Evolutionary conservation across 2,888 invertebrate species (phyloP).

Genomic region (Amphipyra berbera): DNA sequence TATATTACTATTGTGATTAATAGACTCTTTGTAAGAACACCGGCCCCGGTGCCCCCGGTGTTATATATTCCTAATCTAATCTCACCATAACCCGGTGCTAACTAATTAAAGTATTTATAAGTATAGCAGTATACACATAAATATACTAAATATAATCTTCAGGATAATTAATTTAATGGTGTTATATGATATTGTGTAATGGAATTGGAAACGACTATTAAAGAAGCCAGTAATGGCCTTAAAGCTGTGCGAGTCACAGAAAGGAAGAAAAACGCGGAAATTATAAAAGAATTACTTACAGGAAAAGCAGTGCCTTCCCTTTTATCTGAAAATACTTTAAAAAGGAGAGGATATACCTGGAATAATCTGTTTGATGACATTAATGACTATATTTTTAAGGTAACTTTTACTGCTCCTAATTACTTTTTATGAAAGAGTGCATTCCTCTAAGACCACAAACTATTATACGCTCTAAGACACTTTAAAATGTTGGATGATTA

Average conservation of each 20-base stretch:
- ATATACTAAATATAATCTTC: too few relatives aligned
- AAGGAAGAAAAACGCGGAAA: constrained; percentile 84
- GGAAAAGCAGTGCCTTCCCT: constrained; percentile 79
- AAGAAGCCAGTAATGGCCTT: constrained; percentile 76
- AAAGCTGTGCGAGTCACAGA: constrained; percentile 80
- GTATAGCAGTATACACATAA: too few relatives aligned
- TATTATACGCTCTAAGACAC: too few relatives aligned
- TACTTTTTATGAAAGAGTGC: neutral
- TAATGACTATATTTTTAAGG: constrained; percentile 83
- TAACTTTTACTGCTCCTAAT: constrained; percentile 43
- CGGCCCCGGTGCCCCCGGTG: too few relatives aligned
- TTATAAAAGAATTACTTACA: constrained; percentile 78
- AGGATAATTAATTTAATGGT: neutral
- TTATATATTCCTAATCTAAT: too few relatives aligned
- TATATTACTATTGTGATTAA: too few relatives aligned
- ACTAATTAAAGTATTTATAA: too few relatives aligned
- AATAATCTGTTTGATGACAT: constrained; percentile 81
- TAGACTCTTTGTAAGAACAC: too few relatives aligned
- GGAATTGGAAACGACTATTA: constrained; percentile 79
- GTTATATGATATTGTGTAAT: constrained; percentile 52
- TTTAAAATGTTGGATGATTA: too few relatives aligned
- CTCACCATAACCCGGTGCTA: too few relatives aligned
- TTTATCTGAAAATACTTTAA: constrained; percentile 77
- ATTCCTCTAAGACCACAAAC: too few relatives aligned
- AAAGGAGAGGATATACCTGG: constrained; percentile 80